These are phyloP conservation scores for Patella caerulea DNA, from an alignment of 2,888 invertebrate genomes.

Conservation along the genomic window DNA sequence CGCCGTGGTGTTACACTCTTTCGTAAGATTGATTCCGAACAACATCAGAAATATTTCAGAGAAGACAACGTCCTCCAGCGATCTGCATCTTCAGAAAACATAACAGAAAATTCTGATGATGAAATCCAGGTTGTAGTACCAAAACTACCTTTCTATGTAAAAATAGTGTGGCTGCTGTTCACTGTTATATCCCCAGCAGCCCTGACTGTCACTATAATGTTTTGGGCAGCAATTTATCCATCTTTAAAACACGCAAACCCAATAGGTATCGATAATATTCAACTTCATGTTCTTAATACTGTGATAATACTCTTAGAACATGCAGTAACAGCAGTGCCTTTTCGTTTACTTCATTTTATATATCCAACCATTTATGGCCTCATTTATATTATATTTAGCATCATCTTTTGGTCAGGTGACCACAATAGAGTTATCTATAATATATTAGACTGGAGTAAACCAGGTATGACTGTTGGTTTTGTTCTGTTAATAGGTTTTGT, in stretches of 20 bases:
- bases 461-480: conserved; percentile 48
- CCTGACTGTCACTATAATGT: conserved; percentile 59
- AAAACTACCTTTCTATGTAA: neutral
- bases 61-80: no score
- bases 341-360: conserved; percentile 57
- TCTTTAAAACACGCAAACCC: conserved; percentile 19
- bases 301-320: conserved; percentile 60
- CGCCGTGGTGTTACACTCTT: no score
- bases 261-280: conserved; percentile 41
- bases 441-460: conserved; percentile 62
- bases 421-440: conserved; percentile 58
- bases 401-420: conserved; percentile 60
- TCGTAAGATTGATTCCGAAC: no score
- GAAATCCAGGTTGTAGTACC: neutral
- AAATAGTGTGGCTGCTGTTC: conserved; percentile 56
- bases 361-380: conserved; percentile 56
- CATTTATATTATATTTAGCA: conserved; percentile 58
- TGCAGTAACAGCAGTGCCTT: conserved; percentile 54
- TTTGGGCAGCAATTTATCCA: conserved; percentile 59
- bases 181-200: conserved; percentile 47
- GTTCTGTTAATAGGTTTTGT: conserved; percentile 48
- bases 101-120: neutral
- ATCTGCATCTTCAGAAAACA: no score
- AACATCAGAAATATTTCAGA: no score
- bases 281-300: conserved; percentile 62